These are phyloP conservation scores for Mycteria americana DNA, from an alignment of 2,797 vertebrate genomes.

Conservation along the genomic window DNA sequence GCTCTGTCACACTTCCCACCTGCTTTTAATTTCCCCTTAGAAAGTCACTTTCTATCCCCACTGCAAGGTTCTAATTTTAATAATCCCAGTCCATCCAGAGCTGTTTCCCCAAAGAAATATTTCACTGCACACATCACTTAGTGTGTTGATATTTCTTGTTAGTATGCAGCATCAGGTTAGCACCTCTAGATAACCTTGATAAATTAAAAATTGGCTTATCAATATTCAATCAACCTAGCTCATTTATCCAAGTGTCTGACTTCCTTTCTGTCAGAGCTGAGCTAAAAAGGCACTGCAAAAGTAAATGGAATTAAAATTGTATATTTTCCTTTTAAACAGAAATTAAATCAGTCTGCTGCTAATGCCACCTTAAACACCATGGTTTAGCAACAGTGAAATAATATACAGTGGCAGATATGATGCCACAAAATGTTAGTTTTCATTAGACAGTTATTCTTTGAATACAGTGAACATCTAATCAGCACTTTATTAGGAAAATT, in stretches of 20 bases:
- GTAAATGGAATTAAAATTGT: conserved; percentile 59
- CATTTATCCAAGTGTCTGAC: conserved; percentile 43
- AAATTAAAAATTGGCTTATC: conserved; percentile 68
- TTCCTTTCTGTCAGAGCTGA: conserved; percentile 36
- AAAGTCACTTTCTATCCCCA: not conserved
- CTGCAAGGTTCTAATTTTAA: not conserved
- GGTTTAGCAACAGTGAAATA: not conserved
- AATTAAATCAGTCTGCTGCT: conserved; percentile 21
- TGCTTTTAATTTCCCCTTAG: not conserved
- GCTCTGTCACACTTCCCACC: not conserved
- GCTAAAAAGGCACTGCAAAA: conserved; percentile 16
- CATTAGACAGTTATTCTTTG: not conserved
- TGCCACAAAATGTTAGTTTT: not conserved
- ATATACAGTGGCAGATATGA: not conserved
- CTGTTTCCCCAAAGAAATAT: not conserved
- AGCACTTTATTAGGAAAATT: not conserved
- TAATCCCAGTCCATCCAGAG: not conserved
- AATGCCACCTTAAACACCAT: not conserved
- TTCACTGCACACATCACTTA: conserved; percentile 12
- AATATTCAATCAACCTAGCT: conserved; percentile 60
- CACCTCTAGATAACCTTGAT: conserved; percentile 61
- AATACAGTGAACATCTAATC: not conserved
- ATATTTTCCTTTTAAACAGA: conserved; percentile 29
- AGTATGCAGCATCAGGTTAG: not conserved
- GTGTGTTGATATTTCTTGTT: conserved; percentile 30